phyloP scores from a whole-genome alignment of 1,140 invertebrate genomes.

The Hetaerina americana region DNA sequence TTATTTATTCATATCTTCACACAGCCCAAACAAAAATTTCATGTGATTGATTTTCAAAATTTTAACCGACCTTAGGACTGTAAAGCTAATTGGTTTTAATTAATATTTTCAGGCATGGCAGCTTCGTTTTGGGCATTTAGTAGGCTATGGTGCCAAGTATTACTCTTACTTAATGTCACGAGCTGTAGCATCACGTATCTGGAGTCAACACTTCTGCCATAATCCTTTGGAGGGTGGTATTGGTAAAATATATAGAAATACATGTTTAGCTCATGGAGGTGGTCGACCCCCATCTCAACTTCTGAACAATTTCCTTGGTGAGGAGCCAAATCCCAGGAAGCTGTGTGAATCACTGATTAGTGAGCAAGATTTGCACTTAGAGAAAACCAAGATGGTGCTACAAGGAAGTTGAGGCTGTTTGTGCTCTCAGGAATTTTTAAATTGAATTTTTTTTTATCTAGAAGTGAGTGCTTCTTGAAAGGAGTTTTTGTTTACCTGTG shows the following conservation, averaged over 20 bases:
- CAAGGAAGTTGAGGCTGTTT: too few species aligned
- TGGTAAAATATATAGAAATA: slow-evolving; percentile 61
- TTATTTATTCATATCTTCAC: background rate
- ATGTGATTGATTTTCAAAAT: too few species aligned
- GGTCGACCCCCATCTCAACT: slow-evolving; percentile 60
- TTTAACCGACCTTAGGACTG: too few species aligned
- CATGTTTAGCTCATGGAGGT: slow-evolving; percentile 79
- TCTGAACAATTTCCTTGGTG: slow-evolving; percentile 56
- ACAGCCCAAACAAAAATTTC: background rate
- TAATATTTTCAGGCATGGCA: slow-evolving; percentile 69
- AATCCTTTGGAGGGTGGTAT: slow-evolving; percentile 66
- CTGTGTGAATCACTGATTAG: slow-evolving; percentile 34
- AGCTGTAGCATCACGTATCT: slow-evolving; percentile 85
- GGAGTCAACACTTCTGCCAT: slow-evolving; percentile 73
- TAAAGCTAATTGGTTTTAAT: slow-evolving; percentile 9
- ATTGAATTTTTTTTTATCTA: too few species aligned
- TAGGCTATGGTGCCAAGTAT: slow-evolving; percentile 97
- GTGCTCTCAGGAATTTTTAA: too few species aligned
- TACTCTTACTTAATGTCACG: slow-evolving; percentile 93
- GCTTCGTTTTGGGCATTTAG: slow-evolving; percentile 87
- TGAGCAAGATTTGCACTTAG: slow-evolving; percentile 27
- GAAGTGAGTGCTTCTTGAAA: too few species aligned
- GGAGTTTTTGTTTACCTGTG: too few species aligned
- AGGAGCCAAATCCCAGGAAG: slow-evolving; percentile 45
- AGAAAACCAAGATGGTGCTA: background rate